These are phyloP conservation scores for Chymomyza caudatula DNA, from an alignment of 2,888 invertebrate genomes.

Conservation along the genomic window DNA sequence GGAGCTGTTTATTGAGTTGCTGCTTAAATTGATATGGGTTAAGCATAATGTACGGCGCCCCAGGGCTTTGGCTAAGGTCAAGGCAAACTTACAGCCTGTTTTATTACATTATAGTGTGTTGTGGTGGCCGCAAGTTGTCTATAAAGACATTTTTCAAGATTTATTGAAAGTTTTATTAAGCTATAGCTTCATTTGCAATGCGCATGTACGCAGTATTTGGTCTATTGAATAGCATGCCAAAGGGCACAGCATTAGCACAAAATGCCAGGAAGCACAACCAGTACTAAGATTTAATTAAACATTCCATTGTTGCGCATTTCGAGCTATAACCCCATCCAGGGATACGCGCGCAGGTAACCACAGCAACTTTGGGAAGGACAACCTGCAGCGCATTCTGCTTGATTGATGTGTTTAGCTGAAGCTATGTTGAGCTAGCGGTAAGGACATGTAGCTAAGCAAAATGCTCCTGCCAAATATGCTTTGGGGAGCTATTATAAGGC, in stretches of 20 bases:
- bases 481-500: conserved; percentile 1
- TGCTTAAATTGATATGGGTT: background rate
- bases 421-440: background rate
- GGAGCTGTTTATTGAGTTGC: background rate
- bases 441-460: too few species aligned
- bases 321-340: background rate
- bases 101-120: too few species aligned
- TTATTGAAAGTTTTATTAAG: background rate
- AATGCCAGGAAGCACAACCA: background rate
- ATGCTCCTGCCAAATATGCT: background rate
- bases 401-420: background rate
- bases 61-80: background rate
- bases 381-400: background rate
- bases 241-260: background rate
- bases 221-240: background rate
- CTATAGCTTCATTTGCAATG: background rate
- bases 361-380: background rate
- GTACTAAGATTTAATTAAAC: background rate
- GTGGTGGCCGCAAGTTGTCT: too few species aligned
- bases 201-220: background rate
- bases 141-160: background rate
- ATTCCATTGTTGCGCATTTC: background rate
- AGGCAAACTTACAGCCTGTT: too few species aligned
- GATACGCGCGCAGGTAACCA: background rate
- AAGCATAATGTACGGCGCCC: too few species aligned